phyloP scores from a whole-genome alignment of 2,113 vertebrate species.

The Rhodinocichla rosea region DNA sequence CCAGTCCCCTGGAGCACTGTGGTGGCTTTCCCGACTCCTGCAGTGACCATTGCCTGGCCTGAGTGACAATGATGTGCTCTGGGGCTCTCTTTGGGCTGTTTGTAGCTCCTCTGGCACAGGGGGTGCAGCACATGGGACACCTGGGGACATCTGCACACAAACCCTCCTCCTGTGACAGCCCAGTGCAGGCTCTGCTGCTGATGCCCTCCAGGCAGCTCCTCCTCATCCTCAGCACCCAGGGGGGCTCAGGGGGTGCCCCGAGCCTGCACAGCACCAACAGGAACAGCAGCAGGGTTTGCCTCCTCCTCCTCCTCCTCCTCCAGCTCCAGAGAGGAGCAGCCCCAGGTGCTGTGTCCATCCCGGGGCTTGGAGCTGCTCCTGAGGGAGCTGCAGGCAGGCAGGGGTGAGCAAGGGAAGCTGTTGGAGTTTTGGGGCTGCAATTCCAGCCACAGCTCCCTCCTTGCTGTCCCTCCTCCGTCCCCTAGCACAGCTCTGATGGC shows the following conservation, averaged over 20 bases:
- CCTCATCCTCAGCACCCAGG: not conserved
- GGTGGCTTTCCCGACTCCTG: not conserved
- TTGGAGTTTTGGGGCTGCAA: not conserved
- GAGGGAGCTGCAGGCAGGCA: not conserved
- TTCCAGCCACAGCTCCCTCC: not conserved
- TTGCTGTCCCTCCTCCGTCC: fast-evolving
- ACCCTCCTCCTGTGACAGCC: not conserved
- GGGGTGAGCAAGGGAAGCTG: fast-evolving
- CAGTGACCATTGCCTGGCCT: fast-evolving
- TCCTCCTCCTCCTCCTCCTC: not conserved
- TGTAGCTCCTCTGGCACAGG: fast-evolving
- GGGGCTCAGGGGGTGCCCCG: fast-evolving
- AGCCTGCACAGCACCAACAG: not conserved
- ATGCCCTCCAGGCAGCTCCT: not conserved
- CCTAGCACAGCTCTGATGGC: not conserved
- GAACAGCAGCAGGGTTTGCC: not conserved
- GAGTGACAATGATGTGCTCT: fast-evolving
- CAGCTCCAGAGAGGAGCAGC: not conserved
- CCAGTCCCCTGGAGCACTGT: fast-evolving
- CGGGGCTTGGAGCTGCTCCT: not conserved
- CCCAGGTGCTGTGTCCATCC: fast-evolving
- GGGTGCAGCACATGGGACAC: fast-evolving
- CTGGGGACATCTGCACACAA: not conserved
- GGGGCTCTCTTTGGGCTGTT: fast-evolving
- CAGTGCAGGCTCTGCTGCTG: fast-evolving